A percentile compares a stretch with the other conserved stretches of the same genome.
These are phyloP conservation scores for Corythoichthys haematopterus DNA, from an alignment of 2,113 vertebrate genomes.

Conservation along the genomic window DNA sequence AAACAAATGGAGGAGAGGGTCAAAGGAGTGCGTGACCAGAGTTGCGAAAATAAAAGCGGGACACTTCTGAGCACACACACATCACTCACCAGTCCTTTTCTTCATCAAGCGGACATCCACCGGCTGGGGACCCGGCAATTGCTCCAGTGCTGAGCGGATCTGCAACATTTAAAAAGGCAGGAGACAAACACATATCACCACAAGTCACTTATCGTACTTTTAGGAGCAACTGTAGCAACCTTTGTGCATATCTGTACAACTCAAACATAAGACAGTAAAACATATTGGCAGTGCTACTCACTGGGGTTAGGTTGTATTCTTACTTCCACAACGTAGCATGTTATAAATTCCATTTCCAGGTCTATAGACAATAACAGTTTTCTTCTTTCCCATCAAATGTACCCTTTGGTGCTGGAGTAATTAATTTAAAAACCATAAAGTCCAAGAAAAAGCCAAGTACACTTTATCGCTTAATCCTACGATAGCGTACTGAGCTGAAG, in stretches of 20 bases:
- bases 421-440: background rate
- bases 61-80: conserved; percentile 48
- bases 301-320: too few relatives aligned
- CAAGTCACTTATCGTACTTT: too few relatives aligned
- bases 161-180: conserved; percentile 40
- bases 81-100: conserved; percentile 94
- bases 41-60: conserved; percentile 44
- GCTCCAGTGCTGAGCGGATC: conserved; percentile 90
- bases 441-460: too few relatives aligned
- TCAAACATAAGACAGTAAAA: too few relatives aligned
- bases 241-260: background rate
- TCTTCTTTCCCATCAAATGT: background rate
- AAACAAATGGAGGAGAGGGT: background rate
- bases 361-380: background rate
- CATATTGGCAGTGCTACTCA: too few relatives aligned
- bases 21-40: conserved; percentile 60
- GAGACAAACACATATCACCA: background rate
- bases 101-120: conserved; percentile 97
- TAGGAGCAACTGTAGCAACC: background rate
- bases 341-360: too few relatives aligned
- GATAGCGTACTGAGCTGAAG: too few relatives aligned
- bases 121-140: conserved; percentile 94
- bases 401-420: background rate
- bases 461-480: too few relatives aligned
- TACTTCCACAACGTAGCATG: too few relatives aligned